Evolutionary conservation across 2,797 vertebrate species (phyloP), one percentile per base, ranked within the genome.

Genomic region (Erethizon dorsatum): DNA sequence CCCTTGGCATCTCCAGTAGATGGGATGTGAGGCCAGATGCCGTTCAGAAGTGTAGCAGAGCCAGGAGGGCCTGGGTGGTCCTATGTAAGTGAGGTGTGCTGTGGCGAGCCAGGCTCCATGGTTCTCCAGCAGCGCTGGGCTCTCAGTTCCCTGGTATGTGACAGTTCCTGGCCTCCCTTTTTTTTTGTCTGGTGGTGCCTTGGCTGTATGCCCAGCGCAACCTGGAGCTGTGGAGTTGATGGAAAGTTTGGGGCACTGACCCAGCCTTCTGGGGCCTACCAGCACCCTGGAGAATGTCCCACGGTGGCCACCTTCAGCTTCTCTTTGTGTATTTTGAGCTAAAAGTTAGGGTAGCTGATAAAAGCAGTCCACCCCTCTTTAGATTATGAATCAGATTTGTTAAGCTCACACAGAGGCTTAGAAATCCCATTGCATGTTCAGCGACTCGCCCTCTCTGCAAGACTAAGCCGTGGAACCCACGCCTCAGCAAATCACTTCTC

Each of bases 291-390:
- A 75, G 45, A 71, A 31, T 33, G 54, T 41, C 37, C 22, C n/a
- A 28, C 15, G 86, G 28, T 0, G 1, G 54, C 56, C 56, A 59
- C 45, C 41, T 73, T 45, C 24, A 83, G 56, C 18, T 52, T 79
- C 50, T 82, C 78, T 77, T 31, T 80, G 0, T 15, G 41, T 79
- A 37, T 63, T 80, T 80, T 71, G 71, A 90, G 79, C 82, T 79
- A 61, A 52, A 93, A 75, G 45, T 94, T 96, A 83, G 84, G 26
- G 28, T 67, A 87, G 45, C 37, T 73, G 56, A 54, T 54, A 61
- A 50, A 59, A 88, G 50, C 37, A 73, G 26, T 1, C 24, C 61
- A 28, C 57, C 31, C 56, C 18, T 15, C n/a, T n/a, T 28, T 79
- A n/a, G 73, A 57, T 75, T 37, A 33, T 57, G 85, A 90, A 61